A percentile compares a stretch with the other conserved stretches of the same genome.
phyloP scores from a whole-genome alignment of 1,140 invertebrate species.

The Zeugodacus cucurbitae region DNA sequence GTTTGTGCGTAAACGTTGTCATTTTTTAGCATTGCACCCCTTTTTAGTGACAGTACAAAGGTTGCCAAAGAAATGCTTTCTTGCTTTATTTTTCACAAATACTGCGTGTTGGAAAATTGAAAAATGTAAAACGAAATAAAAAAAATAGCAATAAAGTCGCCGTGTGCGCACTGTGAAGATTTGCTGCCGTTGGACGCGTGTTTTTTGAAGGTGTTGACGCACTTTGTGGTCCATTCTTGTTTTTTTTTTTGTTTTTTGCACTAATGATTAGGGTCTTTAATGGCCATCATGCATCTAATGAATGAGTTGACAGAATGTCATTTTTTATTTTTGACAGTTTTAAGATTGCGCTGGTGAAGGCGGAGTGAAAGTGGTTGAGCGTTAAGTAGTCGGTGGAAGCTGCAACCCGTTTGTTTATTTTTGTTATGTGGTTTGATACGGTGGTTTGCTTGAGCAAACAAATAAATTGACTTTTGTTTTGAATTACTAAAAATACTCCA shows the following conservation, averaged over 20 bases:
- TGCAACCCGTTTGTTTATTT: neutral
- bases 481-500: too few relatives aligned
- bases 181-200: neutral
- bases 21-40: neutral
- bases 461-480: neutral
- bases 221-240: neutral
- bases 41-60: neutral
- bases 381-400: neutral
- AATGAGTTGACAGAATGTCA: constrained; percentile 39
- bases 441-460: neutral
- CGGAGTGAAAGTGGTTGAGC: neutral
- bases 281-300: constrained; percentile 31
- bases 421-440: neutral
- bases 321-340: constrained; percentile 40
- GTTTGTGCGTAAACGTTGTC: neutral
- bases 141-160: neutral
- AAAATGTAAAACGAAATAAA: neutral
- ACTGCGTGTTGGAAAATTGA: neutral
- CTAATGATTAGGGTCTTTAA: constrained; percentile 28
- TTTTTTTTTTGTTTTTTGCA: neutral
- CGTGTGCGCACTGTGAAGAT: neutral
- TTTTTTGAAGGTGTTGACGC: constrained; percentile 22
- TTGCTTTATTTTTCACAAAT: neutral
- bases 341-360: neutral
- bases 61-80: neutral